These are phyloP conservation scores for Apamea sordens DNA, from an alignment of 2,888 invertebrate genomes.

Conservation along the genomic window DNA sequence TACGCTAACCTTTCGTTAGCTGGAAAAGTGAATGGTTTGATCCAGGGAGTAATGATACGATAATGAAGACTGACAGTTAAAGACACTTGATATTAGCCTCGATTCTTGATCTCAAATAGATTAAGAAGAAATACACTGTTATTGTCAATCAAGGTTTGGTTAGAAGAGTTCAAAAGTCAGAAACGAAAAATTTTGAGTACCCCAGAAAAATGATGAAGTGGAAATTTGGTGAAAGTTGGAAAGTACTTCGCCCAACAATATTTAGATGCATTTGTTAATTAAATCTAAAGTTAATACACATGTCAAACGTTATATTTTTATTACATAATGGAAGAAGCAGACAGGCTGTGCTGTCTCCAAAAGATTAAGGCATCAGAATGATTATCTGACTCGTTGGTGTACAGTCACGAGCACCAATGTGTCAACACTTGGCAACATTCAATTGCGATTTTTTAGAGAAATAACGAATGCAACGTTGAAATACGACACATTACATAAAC, in stretches of 20 bases:
- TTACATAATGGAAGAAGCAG: background rate
- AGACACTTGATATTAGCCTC: conserved; percentile 53
- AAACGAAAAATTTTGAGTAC: background rate
- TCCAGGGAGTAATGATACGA: conserved; percentile 34
- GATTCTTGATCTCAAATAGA: conserved; percentile 31
- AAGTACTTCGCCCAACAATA: background rate
- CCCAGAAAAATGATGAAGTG: background rate
- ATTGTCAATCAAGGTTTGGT: conserved; percentile 31
- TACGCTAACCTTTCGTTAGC: conserved; percentile 24
- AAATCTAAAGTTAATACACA: background rate
- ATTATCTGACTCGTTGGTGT: background rate
- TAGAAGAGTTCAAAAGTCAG: conserved; percentile 8
- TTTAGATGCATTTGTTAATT: background rate
- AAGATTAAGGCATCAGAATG: too few species aligned
- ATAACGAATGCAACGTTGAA: too few species aligned
- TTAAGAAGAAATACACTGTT: conserved; percentile 28
- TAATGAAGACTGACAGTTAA: conserved; percentile 56
- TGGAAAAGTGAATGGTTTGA: conserved; percentile 47
- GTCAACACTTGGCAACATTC: too few species aligned
- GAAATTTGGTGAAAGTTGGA: too few species aligned
- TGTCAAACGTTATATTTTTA: background rate
- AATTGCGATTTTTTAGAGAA: too few species aligned
- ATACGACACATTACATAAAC: too few species aligned
- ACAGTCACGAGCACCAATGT: too few species aligned
- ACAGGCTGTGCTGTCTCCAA: background rate